Base-by-base conservation (phyloP, 1,140 invertebrate species). In the Drosophila hydei region DNA sequence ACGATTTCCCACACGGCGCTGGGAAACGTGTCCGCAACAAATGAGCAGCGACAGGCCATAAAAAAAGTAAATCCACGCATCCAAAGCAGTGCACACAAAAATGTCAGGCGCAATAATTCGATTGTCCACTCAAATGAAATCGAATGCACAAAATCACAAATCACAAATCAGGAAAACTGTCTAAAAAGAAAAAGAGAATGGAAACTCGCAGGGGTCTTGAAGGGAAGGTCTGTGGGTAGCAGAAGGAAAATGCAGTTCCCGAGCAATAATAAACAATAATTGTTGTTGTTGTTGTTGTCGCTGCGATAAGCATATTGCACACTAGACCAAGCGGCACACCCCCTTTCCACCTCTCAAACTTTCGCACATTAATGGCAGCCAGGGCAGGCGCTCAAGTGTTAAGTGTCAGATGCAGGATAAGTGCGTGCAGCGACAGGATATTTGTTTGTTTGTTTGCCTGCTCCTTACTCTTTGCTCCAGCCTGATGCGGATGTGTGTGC, bases 361-460 rank as follows among this genome's bases (percentile, higher is more conserved):
- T 19, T 27, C 42, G 14, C 33, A 14, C 51, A 61, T 74, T 84
- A 84, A 84, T 85, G 79, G 79, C 72, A 73, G 60, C 47, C 48
- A 43, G 52, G 40, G 38, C 63, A 60, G 61, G 55, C 81, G 76
- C 64, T 87, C 84, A 81, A 88, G 83, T 87, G 83, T 87, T 87
- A 87, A 87, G 75, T 87, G 83, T 87, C 83, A 87, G 84, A 88
- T 88, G 83, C 83, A 88, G 83, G 83, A 88, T 87, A 87, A 87
- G 80, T 88, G 81, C 83, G 83, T 80, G 51, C 65, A 64, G 79
- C 45, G 65, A 59, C 79, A 84, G 79, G 79, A 87, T 65, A 78
- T 83, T 83, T 88, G 81, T 88, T 79, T 81, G 81, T 77, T 88
- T 81, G 72, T 79, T 68, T 64, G 67, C 69, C 68, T 42, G 63